Evolutionary conservation across 2,888 invertebrate species (phyloP).

Genomic region (Fissipunctia ypsillon): DNA sequence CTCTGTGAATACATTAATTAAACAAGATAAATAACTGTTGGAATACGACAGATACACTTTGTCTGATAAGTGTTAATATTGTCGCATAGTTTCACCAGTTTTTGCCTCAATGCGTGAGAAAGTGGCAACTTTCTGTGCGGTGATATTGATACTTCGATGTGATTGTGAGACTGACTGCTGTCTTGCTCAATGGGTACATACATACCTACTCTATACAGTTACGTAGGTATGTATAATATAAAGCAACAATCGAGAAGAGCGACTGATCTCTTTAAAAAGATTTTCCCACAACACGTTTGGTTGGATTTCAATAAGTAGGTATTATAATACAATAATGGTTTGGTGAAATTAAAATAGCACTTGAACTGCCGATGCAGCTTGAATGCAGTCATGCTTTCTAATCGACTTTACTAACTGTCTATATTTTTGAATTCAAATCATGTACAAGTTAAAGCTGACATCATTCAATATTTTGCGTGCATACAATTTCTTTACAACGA

Average conservation of each 20-base stretch:
- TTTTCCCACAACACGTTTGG: not conserved
- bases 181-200: conserved; percentile 11
- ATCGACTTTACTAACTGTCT: not conserved
- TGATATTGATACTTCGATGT: conserved; percentile 46
- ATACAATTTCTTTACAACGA: conserved; percentile 27
- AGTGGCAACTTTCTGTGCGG: conserved; percentile 53
- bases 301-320: not conserved
- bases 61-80: conserved; percentile 57
- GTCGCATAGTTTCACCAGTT: conserved; percentile 60
- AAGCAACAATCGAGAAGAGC: not conserved
- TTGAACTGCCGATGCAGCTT: not conserved
- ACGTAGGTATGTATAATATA: not conserved
- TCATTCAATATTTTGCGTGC: conserved; percentile 33
- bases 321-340: too few relatives aligned
- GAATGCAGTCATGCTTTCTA: conserved; percentile 12
- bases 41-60: conserved; percentile 54
- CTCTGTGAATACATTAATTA: conserved; percentile 69
- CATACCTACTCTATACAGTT: not conserved
- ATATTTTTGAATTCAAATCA: not conserved
- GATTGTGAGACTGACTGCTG: conserved; percentile 39
- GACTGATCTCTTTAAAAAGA: not conserved
- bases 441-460: conserved; percentile 1
- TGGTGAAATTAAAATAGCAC: too few relatives aligned
- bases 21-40: conserved; percentile 67
- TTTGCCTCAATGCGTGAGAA: conserved; percentile 57